Percentiles rank a stretch among this genome's conserved stretches.
phyloP scores from a whole-genome alignment of 2,113 vertebrate genomes.

The Microcebus tavaratra region DNA sequence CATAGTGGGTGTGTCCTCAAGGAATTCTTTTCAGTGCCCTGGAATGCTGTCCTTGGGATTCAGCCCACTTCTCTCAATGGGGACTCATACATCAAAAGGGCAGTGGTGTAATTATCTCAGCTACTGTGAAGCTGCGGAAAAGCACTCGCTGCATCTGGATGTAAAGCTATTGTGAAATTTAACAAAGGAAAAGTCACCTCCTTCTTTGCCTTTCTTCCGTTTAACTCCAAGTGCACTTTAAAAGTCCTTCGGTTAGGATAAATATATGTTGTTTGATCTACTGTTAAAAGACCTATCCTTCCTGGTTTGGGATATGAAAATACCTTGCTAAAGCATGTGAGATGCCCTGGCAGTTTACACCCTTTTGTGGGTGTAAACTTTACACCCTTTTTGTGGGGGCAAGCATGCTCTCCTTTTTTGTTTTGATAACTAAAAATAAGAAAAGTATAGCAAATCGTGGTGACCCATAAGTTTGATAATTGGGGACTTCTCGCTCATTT shows the following conservation, averaged over 20 bases:
- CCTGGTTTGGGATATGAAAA: slow-evolving; percentile 19
- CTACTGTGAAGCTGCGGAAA: neutral
- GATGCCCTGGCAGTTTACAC: neutral
- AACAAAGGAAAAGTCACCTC: slow-evolving; percentile 17
- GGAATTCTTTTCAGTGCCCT: neutral
- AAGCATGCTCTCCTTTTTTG: neutral
- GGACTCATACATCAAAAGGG: neutral
- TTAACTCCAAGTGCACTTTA: slow-evolving; percentile 15
- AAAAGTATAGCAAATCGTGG: slow-evolving; percentile 27
- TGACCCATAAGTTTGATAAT: slow-evolving; percentile 52
- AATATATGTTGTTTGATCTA: slow-evolving; percentile 38
- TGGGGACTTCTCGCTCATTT: neutral
- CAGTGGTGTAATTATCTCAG: slow-evolving; percentile 36
- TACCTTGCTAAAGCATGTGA: slow-evolving; percentile 15
- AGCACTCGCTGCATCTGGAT: neutral
- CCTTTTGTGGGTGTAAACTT: neutral
- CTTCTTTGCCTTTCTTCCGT: slow-evolving; percentile 15
- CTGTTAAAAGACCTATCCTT: neutral
- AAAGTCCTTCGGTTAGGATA: slow-evolving; percentile 45
- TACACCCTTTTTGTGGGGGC: neutral
- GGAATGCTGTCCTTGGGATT: slow-evolving; percentile 44
- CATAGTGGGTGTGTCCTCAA: neutral
- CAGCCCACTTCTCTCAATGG: neutral
- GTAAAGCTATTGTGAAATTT: slow-evolving; percentile 51
- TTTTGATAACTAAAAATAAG: slow-evolving; percentile 30